Evolutionary conservation across 2,888 invertebrate genomes (phyloP).

Genomic region (Sipha maydis): DNA sequence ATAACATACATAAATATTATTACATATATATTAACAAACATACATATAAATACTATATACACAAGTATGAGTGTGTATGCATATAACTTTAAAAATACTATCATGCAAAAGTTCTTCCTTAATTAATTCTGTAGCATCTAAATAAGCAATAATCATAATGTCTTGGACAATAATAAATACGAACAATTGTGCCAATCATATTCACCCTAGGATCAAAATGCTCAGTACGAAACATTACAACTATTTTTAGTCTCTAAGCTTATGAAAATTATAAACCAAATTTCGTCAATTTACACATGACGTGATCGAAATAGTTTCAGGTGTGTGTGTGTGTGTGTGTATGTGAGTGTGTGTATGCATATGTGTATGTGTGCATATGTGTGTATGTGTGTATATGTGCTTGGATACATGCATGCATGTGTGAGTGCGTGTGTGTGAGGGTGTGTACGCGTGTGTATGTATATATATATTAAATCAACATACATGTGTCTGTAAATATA

Average conservation of each 20-base stretch:
- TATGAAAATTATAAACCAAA: constrained; percentile 41
- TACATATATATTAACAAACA: background rate
- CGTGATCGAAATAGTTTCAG: constrained; percentile 26
- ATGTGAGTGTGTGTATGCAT: background rate
- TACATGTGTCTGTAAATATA: background rate
- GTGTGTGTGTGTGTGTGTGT: background rate
- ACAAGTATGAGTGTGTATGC: background rate
- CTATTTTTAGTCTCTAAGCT: constrained; percentile 47
- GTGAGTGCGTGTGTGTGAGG: background rate
- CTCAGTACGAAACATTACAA: constrained; percentile 49
- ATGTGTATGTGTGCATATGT: background rate
- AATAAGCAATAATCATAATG: constrained; percentile 52
- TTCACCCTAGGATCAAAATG: constrained; percentile 53
- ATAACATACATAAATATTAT: background rate
- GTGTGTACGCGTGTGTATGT: background rate
- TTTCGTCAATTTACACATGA: constrained; percentile 50
- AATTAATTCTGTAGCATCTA: constrained; percentile 23
- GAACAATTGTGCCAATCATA: constrained; percentile 56
- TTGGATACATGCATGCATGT: background rate
- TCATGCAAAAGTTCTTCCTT: constrained; percentile 40
- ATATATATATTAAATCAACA: background rate
- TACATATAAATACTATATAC: background rate
- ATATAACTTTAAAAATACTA: background rate
- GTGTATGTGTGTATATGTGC: background rate
- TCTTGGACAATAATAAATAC: constrained; percentile 56